Evolutionary conservation across 1,140 invertebrate species (phyloP).

Genomic region (Dicyema japonicum): DNA sequence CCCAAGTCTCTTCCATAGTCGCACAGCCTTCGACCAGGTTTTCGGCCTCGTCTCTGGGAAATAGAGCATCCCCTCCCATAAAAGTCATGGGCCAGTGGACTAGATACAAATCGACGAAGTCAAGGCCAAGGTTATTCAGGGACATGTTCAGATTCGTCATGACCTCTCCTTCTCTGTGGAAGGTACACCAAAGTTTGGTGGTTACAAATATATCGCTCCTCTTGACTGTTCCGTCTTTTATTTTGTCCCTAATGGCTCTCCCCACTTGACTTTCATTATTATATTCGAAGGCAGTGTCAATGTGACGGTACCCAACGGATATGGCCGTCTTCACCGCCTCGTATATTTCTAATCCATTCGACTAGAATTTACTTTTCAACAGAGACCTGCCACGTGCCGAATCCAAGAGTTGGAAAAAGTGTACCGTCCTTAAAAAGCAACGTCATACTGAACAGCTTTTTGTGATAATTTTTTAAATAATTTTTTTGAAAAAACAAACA

Average conservation of each 20-base stretch:
- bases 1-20: constrained; percentile 4
- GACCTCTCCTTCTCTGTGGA: constrained; percentile 1
- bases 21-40: background rate
- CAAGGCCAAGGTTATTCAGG: constrained; percentile 4
- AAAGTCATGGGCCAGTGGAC: constrained; percentile 7
- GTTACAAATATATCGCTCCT: constrained; percentile 23
- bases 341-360: constrained; percentile 6
- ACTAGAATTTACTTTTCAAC: no score
- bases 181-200: constrained; percentile 24
- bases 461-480: no score
- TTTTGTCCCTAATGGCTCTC: constrained; percentile 9
- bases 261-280: constrained; percentile 19
- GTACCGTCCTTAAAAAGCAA: no score
- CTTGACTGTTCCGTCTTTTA: constrained; percentile 14
- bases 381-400: no score
- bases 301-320: constrained; percentile 32
- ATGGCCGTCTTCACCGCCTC: constrained; percentile 30
- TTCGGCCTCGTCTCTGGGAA: background rate
- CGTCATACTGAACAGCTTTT: no score
- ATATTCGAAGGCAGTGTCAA: constrained; percentile 33
- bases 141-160: background rate
- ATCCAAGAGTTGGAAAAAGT: no score
- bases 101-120: constrained; percentile 7
- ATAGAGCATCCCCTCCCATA: constrained; percentile 3
- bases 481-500: no score